Evolutionary conservation across 1,140 invertebrate species (phyloP), one percentile per base, ranked within the genome.

Genomic region (Lasioglossum albipes): DNA sequence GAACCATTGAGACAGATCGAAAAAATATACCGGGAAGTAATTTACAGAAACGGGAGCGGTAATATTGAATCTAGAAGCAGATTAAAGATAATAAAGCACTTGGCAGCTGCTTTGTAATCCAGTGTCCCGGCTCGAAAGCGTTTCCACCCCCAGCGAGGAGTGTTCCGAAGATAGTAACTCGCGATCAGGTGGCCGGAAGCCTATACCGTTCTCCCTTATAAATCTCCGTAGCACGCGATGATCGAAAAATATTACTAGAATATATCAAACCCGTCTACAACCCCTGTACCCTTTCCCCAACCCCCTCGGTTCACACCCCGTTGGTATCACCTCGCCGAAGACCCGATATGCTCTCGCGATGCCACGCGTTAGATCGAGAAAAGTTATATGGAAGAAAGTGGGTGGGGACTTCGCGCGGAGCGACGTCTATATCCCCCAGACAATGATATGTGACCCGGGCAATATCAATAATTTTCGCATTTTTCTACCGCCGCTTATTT

Each of bases 191-290:
- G 91, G 92, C 83, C 89, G 87, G 85, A 86, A 90, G 88, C 88
- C 88, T 73, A 83, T 82, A 79, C 82, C 85, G 73, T 86, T 86
- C 76, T 87, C 76, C 75, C 84, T 80, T 90, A 93, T 93, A 93
- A 93, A 93, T 93, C 92, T 92, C 88, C 89, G 88, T 87, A 88
- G 91, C 91, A 93, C 91, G 92, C 90, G 92, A 93, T 93, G 93
- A 93, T 93, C 93, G 93, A 93, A 93, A 93, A 93, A 93, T 93
- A 93, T 93, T 93, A 90, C 92, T 89, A 91, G 90, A 93, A 93
- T 93, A 93, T 93, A 93, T 93, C 93, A 93, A 89, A 86, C 78
- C 85, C 88, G 92, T 93, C 92, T 90, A 87, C 93, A 89, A 88
- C 89, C 89, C 83, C 81, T 45, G 59, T 75, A 79, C 59, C 72